Base-by-base conservation (phyloP, 1,140 invertebrate genomes). In the Rhagoletis zephyria region DNA sequence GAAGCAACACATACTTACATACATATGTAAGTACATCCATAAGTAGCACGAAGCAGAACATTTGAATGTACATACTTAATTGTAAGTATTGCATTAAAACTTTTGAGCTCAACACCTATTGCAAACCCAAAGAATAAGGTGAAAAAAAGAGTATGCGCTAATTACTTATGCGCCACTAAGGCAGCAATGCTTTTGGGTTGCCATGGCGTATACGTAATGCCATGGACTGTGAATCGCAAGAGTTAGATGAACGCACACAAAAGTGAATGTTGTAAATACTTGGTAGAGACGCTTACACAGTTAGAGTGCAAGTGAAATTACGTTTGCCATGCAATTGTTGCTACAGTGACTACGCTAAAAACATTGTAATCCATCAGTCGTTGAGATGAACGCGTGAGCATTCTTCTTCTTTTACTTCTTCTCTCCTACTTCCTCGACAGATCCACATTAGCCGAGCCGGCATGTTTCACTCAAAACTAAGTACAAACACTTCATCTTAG, bases 381-480 rank as follows among this genome's bases (percentile, higher is more conserved):
- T 81, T 9, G 16, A 48, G 19, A 81, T 81, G 42, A 74, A 74
- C 1, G 70, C 4, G 14, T 6, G 10, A n/a, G 4, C 42, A 74
- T 81, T 56, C 14, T 10, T 81, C 70, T 56, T 77, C 45, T 19
- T 19, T 7, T 77, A 48, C 40, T 48, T 48, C 3, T 51, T 77
- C 45, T 48, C 16, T 4, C 9, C 12, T 1, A 40, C 0, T 14
- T 19, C 3, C n/a, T 81, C 5, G 4, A 12, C 19, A 81, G 51
- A 12, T 56, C 74, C 3, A 30, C 48, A 81, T 81, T 81, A 56
- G 74, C 48, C 45, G 10, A 6, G 16, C 74, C 4, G 7, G 51
- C 74, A 59, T 59, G 74, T 59, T 19, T 81, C 74, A 81, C 48
- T 81, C 51, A 56, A 56, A 56, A 81, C 74, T 81, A 81, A 81